Evolutionary conservation across 2,113 vertebrate species (phyloP).

Genomic region (Copsychus sechellarum): DNA sequence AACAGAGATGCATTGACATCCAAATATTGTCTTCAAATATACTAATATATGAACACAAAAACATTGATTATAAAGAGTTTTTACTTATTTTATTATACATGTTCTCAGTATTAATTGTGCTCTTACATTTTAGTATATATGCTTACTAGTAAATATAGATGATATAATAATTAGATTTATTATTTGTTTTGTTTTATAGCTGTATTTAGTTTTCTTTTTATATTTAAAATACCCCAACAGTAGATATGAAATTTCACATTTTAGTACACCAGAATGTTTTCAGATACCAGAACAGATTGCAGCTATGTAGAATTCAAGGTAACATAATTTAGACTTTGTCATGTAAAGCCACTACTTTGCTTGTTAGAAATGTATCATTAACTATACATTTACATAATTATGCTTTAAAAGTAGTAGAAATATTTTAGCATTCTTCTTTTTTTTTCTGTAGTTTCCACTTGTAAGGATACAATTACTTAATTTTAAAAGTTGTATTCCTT

Average conservation of each 20-base stretch:
- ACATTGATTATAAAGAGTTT: not conserved
- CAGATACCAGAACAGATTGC: not conserved
- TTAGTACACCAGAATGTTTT: not conserved
- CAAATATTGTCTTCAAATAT: not conserved
- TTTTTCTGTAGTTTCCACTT: not conserved
- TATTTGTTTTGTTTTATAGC: not conserved
- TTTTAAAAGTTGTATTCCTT: not conserved
- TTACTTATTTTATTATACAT: not conserved
- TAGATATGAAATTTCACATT: not conserved
- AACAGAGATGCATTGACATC: not conserved
- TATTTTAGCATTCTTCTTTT: not conserved
- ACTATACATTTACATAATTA: conserved; percentile 22
- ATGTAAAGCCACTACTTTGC: not conserved
- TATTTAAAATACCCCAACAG: not conserved
- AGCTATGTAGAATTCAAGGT: not conserved
- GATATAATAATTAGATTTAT: not conserved
- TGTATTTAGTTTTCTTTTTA: not conserved
- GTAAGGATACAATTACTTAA: not conserved
- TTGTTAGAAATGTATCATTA: not conserved
- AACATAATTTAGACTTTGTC: not conserved
- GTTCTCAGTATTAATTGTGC: not conserved
- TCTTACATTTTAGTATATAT: not conserved
- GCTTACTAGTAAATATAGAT: not conserved
- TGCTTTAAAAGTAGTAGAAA: not conserved
- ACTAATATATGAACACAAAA: not conserved